A percentile compares a stretch with the other conserved stretches of the same genome.
Conservation (phyloP, 2,113 vertebrate species). For the Daphoenositta chrysoptera region DNA sequence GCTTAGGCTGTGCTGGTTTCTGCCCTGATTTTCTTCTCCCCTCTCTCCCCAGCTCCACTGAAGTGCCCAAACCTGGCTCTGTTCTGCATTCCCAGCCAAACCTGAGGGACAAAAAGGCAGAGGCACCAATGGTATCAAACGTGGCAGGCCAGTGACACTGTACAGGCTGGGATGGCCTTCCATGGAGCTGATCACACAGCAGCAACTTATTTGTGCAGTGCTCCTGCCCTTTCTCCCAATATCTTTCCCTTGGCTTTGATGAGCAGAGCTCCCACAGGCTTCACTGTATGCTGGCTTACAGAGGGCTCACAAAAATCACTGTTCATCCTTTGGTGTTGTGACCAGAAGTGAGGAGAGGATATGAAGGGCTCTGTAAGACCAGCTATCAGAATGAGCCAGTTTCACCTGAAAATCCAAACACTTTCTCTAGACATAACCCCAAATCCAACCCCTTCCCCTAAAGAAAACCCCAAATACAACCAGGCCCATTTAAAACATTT, state of each 20-base stretch:
- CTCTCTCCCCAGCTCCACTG: not conserved
- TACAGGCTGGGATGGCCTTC: not conserved
- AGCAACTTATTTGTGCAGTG: not conserved
- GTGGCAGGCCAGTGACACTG: fast-evolving
- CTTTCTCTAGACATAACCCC: not conserved
- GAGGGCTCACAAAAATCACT: not conserved
- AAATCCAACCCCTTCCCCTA: not conserved
- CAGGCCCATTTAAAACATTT: not conserved
- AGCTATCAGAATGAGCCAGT: not conserved
- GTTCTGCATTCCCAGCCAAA: not conserved
- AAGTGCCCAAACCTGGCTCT: not conserved
- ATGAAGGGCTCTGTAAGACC: not conserved
- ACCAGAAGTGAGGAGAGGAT: not conserved
- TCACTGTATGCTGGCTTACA: not conserved
- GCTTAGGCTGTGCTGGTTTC: not conserved
- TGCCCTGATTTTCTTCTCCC: not conserved
- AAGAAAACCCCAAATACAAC: not conserved
- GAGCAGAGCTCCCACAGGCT: not conserved
- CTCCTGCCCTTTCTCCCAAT: not conserved
- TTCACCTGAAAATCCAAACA: not conserved
- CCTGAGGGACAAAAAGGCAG: not conserved
- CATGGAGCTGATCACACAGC: not conserved
- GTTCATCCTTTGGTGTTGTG: fast-evolving
- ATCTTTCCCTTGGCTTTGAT: not conserved
- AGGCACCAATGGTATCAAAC: not conserved